Base-by-base conservation (phyloP, 2,888 invertebrate species). In the Timema podura region DNA sequence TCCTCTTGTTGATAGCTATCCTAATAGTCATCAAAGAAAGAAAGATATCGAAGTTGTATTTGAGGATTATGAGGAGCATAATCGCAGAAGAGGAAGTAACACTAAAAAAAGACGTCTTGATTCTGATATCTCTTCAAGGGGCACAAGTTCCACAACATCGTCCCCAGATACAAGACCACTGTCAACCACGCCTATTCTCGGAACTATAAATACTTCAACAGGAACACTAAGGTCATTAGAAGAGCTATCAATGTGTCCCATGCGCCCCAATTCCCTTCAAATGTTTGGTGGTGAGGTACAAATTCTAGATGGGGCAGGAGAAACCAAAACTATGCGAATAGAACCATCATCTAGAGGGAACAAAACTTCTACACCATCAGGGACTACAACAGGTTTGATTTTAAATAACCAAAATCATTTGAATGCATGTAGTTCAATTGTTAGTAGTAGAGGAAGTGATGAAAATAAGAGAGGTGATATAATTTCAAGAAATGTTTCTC, bases 271-370 rank as follows among this genome's bases (percentile, higher is more conserved):
- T 44, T 78, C 84, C 0, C 78, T 86, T 5, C 90, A 91, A 81
- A 85, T 91, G 85, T 92, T 91, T 79, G 91, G 91, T 5, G 91
- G 91, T 6, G 90, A 92, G 82, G 91, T 92, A 0, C 88, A 90
- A 80, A 90, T 91, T 74, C 83, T 90, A 48, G 89, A 90, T 76
- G 87, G 87, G 71, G 85, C 86, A 7, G 89, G 89, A 2, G 87
- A 89, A 74, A 88, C 88, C 6, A 90, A 90, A 73, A 90, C 88
- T 3, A 82, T 89, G 79, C 83, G 87, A 61, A 89, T 91, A 76
- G 90, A 91, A 76, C 87, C 90, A 47, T 68, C 68, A 44, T 72
- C 69, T 3, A 30, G 68, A 5, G 61, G 67, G 8, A 30, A 51
- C 11, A 68, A 68, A 11, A 48, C 48, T 16, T 49, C 64, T 10